Conservation (phyloP, 2,113 vertebrate genomes). For the Hippopotamus amphibius region DNA sequence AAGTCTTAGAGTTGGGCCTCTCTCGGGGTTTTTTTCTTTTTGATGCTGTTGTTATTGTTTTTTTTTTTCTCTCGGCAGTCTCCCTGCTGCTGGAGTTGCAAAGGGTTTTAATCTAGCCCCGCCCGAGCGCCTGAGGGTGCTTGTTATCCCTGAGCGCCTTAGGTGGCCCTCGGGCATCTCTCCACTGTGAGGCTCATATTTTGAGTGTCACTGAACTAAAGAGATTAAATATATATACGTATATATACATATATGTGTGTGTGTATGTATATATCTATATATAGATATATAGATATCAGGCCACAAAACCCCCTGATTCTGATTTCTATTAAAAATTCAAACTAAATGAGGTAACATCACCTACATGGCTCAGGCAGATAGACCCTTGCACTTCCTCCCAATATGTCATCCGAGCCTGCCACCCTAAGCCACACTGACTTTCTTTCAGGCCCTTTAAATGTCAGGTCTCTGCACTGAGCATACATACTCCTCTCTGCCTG, state of each 20-base stretch:
- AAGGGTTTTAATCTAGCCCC: too few relatives aligned
- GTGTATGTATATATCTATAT: too few relatives aligned
- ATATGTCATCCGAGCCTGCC: fast-evolving
- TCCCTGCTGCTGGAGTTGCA: too few relatives aligned
- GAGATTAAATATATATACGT: not conserved
- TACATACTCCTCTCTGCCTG: not conserved
- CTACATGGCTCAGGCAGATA: not conserved
- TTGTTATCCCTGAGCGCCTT: too few relatives aligned
- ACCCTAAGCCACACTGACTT: not conserved
- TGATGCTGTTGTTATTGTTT: too few relatives aligned
- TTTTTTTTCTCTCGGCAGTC: too few relatives aligned
- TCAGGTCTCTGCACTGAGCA: not conserved
- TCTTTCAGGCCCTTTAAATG: not conserved
- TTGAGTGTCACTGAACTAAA: not conserved
- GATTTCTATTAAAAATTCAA: not conserved
- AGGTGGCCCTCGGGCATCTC: too few relatives aligned
- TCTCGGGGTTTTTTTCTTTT: too few relatives aligned
- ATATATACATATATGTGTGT: too few relatives aligned
- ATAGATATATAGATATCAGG: not conserved
- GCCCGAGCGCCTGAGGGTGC: too few relatives aligned
- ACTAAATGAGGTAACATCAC: not conserved
- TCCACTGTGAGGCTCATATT: not conserved
- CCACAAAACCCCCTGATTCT: not conserved
- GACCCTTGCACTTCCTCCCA: not conserved
- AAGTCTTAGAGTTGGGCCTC: too few relatives aligned